Percentiles rank a stretch among this genome's conserved stretches.
Evolutionary conservation across 2,113 vertebrate genomes (phyloP).

Genomic region (Elachura formosa): DNA sequence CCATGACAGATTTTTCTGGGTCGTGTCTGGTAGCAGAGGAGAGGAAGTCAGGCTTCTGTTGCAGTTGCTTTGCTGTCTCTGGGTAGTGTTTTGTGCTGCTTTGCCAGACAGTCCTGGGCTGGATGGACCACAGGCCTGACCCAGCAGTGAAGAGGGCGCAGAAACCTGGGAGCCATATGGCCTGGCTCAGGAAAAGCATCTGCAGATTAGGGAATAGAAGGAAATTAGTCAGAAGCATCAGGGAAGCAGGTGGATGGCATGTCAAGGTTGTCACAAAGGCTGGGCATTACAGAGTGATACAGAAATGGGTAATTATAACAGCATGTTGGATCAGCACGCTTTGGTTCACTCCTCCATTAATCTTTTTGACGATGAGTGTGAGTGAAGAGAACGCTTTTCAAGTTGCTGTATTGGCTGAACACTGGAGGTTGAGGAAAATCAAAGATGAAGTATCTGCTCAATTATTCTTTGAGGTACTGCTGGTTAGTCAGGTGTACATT

Average conservation of each 20-base stretch:
- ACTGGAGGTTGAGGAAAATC: not conserved
- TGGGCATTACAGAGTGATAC: not conserved
- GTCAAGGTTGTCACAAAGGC: constrained; percentile 4
- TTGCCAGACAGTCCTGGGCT: not conserved
- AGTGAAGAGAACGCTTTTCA: not conserved
- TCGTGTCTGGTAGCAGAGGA: not conserved
- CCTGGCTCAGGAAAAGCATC: not conserved
- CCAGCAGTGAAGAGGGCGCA: not conserved
- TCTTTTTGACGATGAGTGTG: not conserved
- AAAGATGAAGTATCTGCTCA: not conserved
- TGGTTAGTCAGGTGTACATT: not conserved
- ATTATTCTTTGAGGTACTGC: not conserved
- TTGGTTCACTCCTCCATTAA: not conserved
- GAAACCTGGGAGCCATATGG: not conserved
- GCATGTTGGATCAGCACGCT: fast-evolving
- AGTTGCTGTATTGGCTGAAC: not conserved
- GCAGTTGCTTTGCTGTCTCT: not conserved
- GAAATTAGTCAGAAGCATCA: constrained; percentile 23
- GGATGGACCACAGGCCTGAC: not conserved
- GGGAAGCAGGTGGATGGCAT: not conserved
- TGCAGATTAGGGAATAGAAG: not conserved
- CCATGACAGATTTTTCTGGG: not conserved
- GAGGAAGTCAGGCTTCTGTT: not conserved
- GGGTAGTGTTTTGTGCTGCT: not conserved
- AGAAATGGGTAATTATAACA: not conserved